These are phyloP conservation scores for Upupa epops DNA, from an alignment of 2,113 vertebrate species.

Conservation along the genomic window DNA sequence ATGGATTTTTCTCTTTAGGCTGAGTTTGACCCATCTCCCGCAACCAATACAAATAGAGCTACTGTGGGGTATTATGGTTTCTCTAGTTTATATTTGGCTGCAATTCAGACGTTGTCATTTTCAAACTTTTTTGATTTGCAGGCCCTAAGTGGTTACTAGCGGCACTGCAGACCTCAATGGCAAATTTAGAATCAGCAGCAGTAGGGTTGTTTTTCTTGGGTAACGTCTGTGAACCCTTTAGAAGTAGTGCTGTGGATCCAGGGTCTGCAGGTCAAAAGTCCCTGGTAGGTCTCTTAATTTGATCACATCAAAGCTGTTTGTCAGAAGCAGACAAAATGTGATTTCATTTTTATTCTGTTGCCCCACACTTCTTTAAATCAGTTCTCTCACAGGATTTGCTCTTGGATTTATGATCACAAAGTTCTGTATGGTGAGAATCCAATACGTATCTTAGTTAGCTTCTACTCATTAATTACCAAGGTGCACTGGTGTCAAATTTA, in stretches of 20 bases:
- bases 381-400: background rate
- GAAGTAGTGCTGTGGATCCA: background rate
- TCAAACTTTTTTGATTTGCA: background rate
- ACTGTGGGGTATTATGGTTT: background rate
- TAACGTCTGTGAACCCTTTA: background rate
- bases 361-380: background rate
- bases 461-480: background rate
- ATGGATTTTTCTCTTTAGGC: background rate
- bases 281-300: background rate
- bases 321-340: background rate
- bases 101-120: background rate
- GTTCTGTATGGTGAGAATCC: background rate
- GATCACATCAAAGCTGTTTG: background rate
- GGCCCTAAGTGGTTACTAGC: background rate
- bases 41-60: background rate
- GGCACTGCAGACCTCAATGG: background rate
- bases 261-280: background rate
- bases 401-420: background rate
- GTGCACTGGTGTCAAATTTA: background rate
- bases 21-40: background rate
- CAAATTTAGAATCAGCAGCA: background rate
- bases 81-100: background rate
- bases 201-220: background rate
- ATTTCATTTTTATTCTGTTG: background rate
- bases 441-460: background rate